Conservation (phyloP, 2,888 invertebrate species). For the Dryobota labecula region DNA sequence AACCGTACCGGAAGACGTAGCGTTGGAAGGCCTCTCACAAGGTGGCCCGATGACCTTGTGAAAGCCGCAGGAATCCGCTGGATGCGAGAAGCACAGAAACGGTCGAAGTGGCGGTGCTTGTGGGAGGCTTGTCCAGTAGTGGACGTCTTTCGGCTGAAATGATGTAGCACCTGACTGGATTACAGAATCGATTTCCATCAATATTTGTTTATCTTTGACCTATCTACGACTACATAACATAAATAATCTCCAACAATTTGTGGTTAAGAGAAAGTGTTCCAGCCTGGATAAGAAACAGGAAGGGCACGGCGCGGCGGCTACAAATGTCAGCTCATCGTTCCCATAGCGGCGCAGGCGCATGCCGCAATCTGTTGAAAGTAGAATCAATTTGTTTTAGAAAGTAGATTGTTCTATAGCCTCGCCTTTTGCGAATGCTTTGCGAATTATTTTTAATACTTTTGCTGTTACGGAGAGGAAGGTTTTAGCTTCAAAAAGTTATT, state of each 20-base stretch:
- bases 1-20: neutral
- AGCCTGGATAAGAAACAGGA: conserved; percentile 70
- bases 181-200: conserved; percentile 3
- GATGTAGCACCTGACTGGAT: neutral
- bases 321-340: conserved; percentile 80
- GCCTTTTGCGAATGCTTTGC: conserved; percentile 75
- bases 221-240: conserved; percentile 24
- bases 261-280: conserved; percentile 62
- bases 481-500: neutral
- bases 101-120: too few relatives aligned
- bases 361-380: conserved; percentile 87
- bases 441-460: conserved; percentile 62
- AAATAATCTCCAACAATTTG: conserved; percentile 51
- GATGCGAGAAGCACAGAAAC: too few relatives aligned
- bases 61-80: too few relatives aligned
- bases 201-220: conserved; percentile 8
- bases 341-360: conserved; percentile 64
- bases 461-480: conserved; percentile 32
- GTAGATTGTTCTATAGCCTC: conserved; percentile 79
- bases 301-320: conserved; percentile 66
- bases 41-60: too few relatives aligned
- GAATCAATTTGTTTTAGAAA: conserved; percentile 89
- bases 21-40: too few relatives aligned
- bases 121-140: too few relatives aligned
- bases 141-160: too few relatives aligned